Conservation (phyloP, 2,797 vertebrate species). For the Pagetopsis macropterus region DNA sequence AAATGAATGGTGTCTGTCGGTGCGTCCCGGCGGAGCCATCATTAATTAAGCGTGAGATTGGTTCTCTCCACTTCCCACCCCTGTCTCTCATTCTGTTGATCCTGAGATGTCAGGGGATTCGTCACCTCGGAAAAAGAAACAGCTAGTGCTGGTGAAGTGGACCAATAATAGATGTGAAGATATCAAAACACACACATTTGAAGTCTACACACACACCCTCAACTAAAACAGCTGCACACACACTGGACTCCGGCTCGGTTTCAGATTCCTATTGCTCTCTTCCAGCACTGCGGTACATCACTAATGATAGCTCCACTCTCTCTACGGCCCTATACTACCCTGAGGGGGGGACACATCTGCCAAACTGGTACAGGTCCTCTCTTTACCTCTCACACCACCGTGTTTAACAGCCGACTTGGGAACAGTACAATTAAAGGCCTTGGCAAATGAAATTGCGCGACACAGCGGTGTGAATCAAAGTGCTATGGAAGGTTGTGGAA, state of each 20-base stretch:
- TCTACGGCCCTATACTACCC: constrained; percentile 54
- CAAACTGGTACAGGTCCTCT: constrained; percentile 63
- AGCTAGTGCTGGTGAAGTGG: constrained; percentile 39
- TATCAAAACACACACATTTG: constrained; percentile 27
- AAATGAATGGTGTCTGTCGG: constrained; percentile 46
- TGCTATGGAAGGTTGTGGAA: constrained; percentile 44
- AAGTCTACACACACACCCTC: constrained; percentile 6
- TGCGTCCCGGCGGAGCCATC: constrained; percentile 58
- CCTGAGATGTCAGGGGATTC: constrained; percentile 60
- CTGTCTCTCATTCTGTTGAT: constrained; percentile 55
- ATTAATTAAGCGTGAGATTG: constrained; percentile 83
- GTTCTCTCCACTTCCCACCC: constrained; percentile 60
- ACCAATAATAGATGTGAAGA: constrained; percentile 58
- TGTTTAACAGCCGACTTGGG: constrained; percentile 71
- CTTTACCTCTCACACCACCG: constrained; percentile 56
- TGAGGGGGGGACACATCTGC: constrained; percentile 70
- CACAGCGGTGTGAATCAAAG: constrained; percentile 73
- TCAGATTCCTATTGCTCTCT: constrained; percentile 62
- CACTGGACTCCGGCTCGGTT: constrained; percentile 23
- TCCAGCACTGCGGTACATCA: constrained; percentile 69
- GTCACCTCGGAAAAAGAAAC: constrained; percentile 51
- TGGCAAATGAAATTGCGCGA: constrained; percentile 74
- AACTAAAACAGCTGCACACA: constrained; percentile 26
- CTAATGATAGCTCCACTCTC: constrained; percentile 70
- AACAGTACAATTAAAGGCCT: constrained; percentile 75